These are phyloP conservation scores for Agrochola circellaris DNA, from an alignment of 2,888 invertebrate species.

Conservation along the genomic window DNA sequence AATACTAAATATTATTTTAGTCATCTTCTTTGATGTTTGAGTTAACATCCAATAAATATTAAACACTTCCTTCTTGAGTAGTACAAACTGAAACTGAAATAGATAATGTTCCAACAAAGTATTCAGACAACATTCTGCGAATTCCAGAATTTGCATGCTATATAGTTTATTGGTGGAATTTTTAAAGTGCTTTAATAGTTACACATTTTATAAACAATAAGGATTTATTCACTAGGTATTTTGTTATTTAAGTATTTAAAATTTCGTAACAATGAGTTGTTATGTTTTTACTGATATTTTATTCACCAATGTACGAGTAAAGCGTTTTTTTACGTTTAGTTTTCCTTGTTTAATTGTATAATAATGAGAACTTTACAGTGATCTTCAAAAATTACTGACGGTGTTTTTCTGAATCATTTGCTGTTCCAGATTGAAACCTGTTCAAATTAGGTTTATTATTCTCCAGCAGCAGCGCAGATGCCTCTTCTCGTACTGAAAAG, in stretches of 20 bases:
- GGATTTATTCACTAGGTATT: not conserved
- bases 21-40: constrained; percentile 14
- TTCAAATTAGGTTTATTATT: not conserved
- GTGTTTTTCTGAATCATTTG: not conserved
- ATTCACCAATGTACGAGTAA: not conserved
- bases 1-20: not conserved
- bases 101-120: not conserved
- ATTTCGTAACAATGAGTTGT: not conserved
- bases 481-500: not conserved
- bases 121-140: not conserved
- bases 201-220: not conserved
- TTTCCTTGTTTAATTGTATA: not conserved
- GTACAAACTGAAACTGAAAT: not conserved
- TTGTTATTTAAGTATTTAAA: not conserved
- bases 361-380: not conserved
- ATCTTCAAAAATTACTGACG: not conserved
- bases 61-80: not conserved
- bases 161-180: not conserved
- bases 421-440: not conserved
- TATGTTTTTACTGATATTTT: not conserved
- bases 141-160: not conserved
- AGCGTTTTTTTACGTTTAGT: not conserved
- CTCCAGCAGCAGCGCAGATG: not conserved
- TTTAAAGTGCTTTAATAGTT: not conserved
- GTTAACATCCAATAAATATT: not conserved